phyloP scores from a whole-genome alignment of 2,113 vertebrate species.

The Panthera tigris region DNA sequence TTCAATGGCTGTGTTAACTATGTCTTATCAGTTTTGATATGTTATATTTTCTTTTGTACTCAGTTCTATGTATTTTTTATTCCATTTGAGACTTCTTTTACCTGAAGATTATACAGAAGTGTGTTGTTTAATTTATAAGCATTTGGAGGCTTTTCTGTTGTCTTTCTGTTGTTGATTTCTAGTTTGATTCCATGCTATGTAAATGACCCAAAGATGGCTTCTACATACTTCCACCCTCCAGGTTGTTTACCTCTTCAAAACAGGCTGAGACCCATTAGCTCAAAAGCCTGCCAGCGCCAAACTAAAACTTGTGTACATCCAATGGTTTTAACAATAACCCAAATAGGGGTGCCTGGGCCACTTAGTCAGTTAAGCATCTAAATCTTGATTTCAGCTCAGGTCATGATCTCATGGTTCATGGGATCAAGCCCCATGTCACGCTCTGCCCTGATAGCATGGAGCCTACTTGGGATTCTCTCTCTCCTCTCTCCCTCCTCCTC shows the following conservation, averaged over 20 bases:
- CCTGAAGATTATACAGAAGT: neutral
- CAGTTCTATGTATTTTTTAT: neutral
- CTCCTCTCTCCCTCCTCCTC: no score
- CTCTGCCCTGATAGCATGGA: no score
- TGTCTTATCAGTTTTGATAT: neutral
- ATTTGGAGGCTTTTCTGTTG: neutral
- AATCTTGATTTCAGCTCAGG: no score
- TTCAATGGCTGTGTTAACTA: neutral
- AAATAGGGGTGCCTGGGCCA: neutral
- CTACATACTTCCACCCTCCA: neutral
- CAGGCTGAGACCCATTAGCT: neutral
- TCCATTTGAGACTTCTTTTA: neutral
- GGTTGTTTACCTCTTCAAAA: neutral
- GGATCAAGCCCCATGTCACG: no score
- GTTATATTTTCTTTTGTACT: neutral
- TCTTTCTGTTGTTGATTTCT: neutral
- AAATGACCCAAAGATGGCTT: neutral
- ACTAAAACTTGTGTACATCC: neutral
- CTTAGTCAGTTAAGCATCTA: no score
- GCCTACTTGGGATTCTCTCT: no score
- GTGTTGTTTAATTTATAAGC: neutral
- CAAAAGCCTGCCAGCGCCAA: neutral
- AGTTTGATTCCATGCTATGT: neutral
- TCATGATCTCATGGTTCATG: no score
- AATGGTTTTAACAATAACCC: neutral